phyloP scores from a whole-genome alignment of 2,113 vertebrate species.

The Acrocephalus kingi region DNA sequence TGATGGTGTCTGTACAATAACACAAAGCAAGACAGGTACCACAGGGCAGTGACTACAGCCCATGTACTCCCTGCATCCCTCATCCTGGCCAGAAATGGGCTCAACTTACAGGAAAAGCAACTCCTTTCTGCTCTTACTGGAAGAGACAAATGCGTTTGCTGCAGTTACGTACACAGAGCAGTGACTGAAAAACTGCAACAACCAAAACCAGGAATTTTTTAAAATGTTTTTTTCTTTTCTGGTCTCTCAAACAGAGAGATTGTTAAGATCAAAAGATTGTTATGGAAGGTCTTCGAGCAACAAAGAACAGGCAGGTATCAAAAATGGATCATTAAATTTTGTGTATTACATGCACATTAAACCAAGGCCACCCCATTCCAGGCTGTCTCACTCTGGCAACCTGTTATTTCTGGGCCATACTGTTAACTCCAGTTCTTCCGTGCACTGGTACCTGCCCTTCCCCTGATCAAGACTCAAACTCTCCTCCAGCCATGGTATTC shows the following conservation, averaged over 20 bases:
- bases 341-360: background rate
- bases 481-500: background rate
- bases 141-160: background rate
- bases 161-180: background rate
- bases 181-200: background rate
- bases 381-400: background rate
- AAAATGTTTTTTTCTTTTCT: background rate
- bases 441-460: background rate
- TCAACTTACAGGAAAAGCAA: background rate
- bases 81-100: background rate
- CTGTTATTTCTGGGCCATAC: background rate
- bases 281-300: background rate
- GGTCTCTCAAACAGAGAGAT: background rate
- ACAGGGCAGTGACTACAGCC: background rate
- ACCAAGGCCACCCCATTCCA: background rate
- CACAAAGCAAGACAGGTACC: background rate
- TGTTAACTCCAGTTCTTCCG: background rate
- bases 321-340: background rate
- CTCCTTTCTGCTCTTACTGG: background rate
- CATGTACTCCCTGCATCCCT: fast-evolving
- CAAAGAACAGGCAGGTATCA: background rate
- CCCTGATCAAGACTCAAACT: background rate
- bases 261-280: background rate
- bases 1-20: background rate
- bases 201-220: fast-evolving